phyloP scores from a whole-genome alignment of 2,888 invertebrate genomes.

The Drosophila paramelanica region DNA sequence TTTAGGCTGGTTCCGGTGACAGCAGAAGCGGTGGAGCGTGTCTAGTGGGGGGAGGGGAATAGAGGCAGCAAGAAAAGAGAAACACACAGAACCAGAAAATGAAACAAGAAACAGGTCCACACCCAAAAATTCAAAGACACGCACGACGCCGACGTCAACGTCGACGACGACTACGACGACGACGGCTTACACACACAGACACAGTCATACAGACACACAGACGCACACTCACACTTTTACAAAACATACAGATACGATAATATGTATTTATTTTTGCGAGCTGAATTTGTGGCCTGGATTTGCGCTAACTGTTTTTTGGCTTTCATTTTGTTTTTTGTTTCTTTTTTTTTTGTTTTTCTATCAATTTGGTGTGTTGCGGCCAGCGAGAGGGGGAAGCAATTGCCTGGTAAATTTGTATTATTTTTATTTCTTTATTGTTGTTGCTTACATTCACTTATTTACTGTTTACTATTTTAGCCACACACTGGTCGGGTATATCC shows the following conservation, averaged over 20 bases:
- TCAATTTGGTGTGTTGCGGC: constrained; percentile 18
- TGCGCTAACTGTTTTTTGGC: constrained; percentile 50
- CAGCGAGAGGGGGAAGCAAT: background rate
- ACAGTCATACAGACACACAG: constrained; percentile 29
- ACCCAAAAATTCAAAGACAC: constrained; percentile 82
- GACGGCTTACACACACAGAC: constrained; percentile 33
- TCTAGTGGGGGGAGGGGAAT: background rate
- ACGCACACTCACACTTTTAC: constrained; percentile 6
- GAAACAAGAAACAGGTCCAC: constrained; percentile 81
- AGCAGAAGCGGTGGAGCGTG: background rate
- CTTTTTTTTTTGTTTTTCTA: constrained; percentile 46
- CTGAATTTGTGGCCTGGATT: constrained; percentile 64
- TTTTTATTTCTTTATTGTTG: constrained; percentile 6
- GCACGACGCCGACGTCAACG: constrained; percentile 60
- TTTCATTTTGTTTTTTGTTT: constrained; percentile 49
- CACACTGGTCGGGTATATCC: constrained; percentile 11
- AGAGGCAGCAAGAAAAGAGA: constrained; percentile 27
- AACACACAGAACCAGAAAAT: constrained; percentile 44
- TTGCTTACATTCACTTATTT: constrained; percentile 54
- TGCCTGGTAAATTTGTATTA: background rate
- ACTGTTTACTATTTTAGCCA: constrained; percentile 28
- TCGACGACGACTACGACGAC: constrained; percentile 39
- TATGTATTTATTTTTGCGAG: constrained; percentile 51
- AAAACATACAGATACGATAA: constrained; percentile 26
- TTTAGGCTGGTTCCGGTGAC: constrained; percentile 14